Evolutionary conservation across 1,140 invertebrate genomes (phyloP).

Genomic region (Fopius arisanus): DNA sequence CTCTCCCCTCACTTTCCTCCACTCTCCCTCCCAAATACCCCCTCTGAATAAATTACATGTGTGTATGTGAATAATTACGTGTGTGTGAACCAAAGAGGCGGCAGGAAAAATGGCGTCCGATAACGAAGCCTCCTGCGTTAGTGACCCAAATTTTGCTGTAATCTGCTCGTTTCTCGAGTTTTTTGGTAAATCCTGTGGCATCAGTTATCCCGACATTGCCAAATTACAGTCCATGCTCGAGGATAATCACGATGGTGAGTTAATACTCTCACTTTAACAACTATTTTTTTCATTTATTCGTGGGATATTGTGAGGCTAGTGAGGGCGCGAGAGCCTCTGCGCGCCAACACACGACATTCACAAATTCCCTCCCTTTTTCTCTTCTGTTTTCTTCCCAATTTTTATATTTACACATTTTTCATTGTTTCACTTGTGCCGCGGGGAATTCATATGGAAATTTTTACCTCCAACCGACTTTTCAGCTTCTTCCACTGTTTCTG

Average conservation of each 20-base stretch:
- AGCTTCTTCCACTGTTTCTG: too few species aligned
- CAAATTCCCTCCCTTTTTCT: not conserved
- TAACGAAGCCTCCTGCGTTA: conserved; percentile 84
- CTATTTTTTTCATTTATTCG: not conserved
- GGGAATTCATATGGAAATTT: too few species aligned
- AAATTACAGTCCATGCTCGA: conserved; percentile 89
- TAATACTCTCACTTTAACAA: not conserved
- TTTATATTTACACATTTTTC: not conserved
- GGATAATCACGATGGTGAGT: conserved; percentile 83
- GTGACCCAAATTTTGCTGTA: conserved; percentile 94
- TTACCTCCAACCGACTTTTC: not conserved
- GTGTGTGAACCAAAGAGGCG: conserved; percentile 37
- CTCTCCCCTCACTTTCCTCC: too few species aligned
- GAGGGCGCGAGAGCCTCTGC: conserved; percentile 13
- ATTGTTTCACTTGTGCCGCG: too few species aligned
- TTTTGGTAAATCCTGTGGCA: conserved; percentile 82
- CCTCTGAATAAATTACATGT: too few species aligned
- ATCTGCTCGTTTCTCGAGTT: conserved; percentile 93
- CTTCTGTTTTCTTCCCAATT: conserved; percentile 7
- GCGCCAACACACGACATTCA: conserved; percentile 13
- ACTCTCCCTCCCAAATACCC: too few species aligned
- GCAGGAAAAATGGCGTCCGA: conserved; percentile 80
- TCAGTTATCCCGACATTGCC: conserved; percentile 78
- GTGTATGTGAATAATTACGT: not conserved
- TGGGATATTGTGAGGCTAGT: not conserved